A percentile compares a stretch with the other conserved stretches of the same genome.
Evolutionary conservation across 2,888 invertebrate species (phyloP).

Genomic region (Sarcophaga subvicina): DNA sequence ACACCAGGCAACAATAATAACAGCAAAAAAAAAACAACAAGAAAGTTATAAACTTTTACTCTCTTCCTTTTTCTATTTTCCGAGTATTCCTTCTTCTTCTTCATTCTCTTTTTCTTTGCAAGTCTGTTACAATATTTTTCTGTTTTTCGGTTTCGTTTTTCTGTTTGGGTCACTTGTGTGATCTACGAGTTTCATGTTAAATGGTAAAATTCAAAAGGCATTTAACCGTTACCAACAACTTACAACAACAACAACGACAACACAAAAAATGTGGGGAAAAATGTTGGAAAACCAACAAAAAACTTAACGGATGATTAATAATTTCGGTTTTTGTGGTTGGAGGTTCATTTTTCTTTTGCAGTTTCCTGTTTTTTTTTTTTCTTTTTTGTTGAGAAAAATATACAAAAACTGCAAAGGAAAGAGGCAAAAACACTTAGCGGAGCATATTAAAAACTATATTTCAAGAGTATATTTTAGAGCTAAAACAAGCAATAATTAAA

Average conservation of each 20-base stretch:
- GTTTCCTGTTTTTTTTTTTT: background rate
- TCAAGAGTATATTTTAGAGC: no score
- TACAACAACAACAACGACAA: no score
- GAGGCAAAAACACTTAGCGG: no score
- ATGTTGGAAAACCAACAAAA: constrained; percentile 24
- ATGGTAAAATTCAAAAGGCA: constrained; percentile 47
- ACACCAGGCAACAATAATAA: background rate
- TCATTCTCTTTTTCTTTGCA: background rate
- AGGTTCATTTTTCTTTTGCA: constrained; percentile 3
- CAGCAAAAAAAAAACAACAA: background rate
- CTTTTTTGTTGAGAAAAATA: background rate
- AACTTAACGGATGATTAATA: constrained; percentile 69
- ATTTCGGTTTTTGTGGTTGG: constrained; percentile 61
- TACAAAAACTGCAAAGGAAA: background rate
- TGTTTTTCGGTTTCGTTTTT: constrained; percentile 36
- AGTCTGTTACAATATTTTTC: background rate
- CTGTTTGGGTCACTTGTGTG: constrained; percentile 59
- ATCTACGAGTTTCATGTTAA: constrained; percentile 59
- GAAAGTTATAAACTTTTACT: constrained; percentile 37
- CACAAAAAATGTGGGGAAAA: background rate
- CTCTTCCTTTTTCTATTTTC: background rate
- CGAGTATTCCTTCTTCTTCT: constrained; percentile 9
- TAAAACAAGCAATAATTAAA: no score
- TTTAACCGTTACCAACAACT: constrained; percentile 51
- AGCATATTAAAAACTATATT: background rate